Base-by-base conservation (phyloP, 2,888 invertebrate species). In the Dolomedes plantarius region DNA sequence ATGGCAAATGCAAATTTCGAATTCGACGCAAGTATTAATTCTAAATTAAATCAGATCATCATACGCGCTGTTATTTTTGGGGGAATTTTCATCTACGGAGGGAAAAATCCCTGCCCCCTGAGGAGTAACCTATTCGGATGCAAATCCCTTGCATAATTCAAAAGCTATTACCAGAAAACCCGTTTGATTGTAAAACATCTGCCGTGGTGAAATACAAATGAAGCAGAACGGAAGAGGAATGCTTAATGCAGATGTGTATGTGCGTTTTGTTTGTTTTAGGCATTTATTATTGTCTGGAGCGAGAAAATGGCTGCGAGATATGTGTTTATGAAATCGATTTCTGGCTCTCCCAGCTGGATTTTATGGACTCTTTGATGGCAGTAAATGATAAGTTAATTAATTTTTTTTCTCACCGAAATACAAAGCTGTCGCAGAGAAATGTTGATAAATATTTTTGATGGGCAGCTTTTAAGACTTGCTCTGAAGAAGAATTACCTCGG, bases 121-220 rank as follows among this genome's bases (percentile, higher is more conserved):
- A 23, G 71, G 71, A 82, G 74, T 71, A 65, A 74, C 67, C 32
- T 32, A 68, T 81, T 69, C 71, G 64, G 11, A 69, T 64, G 82
- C 23, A 82, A 82, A 82, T 76, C 82, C 64, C 32, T 41, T 83
- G 82, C 76, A 83, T 83, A 76, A 76, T 83, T 83, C 82, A 83
- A 67, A 76, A 83, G 76, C 71, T 76, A 83, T 83, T 65, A 76
- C 71, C 62, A 7, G 65, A 76, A 76, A 83, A 50, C 76, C 76
- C 68, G 73, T 64, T 76, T 83, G 76, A 76, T 76, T 83, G 76
- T 76, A 83, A 83, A 83, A 76, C 82, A 83, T 76, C 69, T 71
- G 65, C 56, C 75, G 64, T 69, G 31, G 56, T 81, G 75, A 75
- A 81, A 81, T 75, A 75, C 75, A 81, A 75, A 81, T 81, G 81